A percentile compares a stretch with the other conserved stretches of the same genome.
phyloP scores from a whole-genome alignment of 1,140 invertebrate species.

The Meteorus sp. region DNA sequence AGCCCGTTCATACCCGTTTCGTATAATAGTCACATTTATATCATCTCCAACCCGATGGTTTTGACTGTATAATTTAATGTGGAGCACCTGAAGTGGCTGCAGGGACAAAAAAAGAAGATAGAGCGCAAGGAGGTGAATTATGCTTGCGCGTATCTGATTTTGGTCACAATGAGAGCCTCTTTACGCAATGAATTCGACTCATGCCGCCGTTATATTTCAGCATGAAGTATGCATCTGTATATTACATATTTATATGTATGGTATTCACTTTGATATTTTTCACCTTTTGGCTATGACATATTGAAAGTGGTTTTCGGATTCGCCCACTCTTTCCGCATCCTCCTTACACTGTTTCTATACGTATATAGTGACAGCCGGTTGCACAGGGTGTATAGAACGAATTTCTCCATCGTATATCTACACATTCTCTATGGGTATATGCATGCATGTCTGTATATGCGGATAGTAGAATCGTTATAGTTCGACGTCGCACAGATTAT shows the following conservation, averaged over 20 bases:
- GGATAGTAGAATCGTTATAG: conserved; percentile 10
- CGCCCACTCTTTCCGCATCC: neutral
- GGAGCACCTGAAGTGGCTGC: conserved; percentile 41
- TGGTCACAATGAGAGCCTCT: conserved; percentile 18
- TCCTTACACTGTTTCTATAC: neutral
- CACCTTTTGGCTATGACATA: conserved; percentile 8
- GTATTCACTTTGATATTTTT: conserved; percentile 12
- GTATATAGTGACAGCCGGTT: neutral
- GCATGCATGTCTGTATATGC: conserved; percentile 7
- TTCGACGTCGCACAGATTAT: conserved; percentile 4
- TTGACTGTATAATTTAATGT: conserved; percentile 57
- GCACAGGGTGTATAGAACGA: no score
- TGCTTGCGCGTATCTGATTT: conserved; percentile 45
- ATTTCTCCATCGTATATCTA: neutral
- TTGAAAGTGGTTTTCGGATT: conserved; percentile 1
- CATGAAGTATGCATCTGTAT: neutral
- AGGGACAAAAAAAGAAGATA: conserved; percentile 23
- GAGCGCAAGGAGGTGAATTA: conserved; percentile 38
- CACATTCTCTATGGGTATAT: conserved; percentile 12
- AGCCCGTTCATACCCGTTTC: neutral
- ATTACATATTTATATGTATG: neutral
- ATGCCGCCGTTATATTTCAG: no score
- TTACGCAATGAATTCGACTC: conserved; percentile 15
- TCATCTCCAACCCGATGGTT: conserved; percentile 46
- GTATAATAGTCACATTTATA: conserved; percentile 58